phyloP scores from a whole-genome alignment of 2,888 invertebrate genomes.

The Drosophila mettleri region DNA sequence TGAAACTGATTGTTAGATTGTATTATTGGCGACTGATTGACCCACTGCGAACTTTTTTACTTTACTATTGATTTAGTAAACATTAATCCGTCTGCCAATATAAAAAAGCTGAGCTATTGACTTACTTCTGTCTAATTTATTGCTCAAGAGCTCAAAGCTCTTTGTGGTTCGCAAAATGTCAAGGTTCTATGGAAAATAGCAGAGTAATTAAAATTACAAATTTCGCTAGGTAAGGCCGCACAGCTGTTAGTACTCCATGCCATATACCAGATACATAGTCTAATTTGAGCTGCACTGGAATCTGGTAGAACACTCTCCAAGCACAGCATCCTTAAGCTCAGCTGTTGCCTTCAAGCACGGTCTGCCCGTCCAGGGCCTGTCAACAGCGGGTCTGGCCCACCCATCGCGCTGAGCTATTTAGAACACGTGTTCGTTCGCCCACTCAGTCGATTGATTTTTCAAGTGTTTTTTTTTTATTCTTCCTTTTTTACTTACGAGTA shows the following conservation, averaged over 20 bases:
- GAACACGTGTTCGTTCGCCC: slow-evolving; percentile 27
- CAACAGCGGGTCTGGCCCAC: background rate
- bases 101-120: background rate
- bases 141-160: background rate
- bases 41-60: too few species aligned
- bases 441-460: slow-evolving; percentile 28
- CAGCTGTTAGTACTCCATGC: background rate
- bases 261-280: background rate
- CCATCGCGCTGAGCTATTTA: background rate
- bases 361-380: background rate
- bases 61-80: background rate
- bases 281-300: background rate
- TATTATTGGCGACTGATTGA: background rate
- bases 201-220: background rate
- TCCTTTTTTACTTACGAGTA: slow-evolving; percentile 91
- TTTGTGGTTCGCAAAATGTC: background rate
- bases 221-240: background rate
- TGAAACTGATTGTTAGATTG: background rate
- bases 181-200: background rate
- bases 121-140: background rate
- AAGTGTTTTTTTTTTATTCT: background rate
- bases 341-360: slow-evolving; percentile 8
- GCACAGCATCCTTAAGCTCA: slow-evolving; percentile 1
- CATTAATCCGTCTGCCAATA: background rate
- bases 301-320: background rate